Conservation (phyloP, 64 coral and sea anemone genomes). For the Montipora foliosa region DNA sequence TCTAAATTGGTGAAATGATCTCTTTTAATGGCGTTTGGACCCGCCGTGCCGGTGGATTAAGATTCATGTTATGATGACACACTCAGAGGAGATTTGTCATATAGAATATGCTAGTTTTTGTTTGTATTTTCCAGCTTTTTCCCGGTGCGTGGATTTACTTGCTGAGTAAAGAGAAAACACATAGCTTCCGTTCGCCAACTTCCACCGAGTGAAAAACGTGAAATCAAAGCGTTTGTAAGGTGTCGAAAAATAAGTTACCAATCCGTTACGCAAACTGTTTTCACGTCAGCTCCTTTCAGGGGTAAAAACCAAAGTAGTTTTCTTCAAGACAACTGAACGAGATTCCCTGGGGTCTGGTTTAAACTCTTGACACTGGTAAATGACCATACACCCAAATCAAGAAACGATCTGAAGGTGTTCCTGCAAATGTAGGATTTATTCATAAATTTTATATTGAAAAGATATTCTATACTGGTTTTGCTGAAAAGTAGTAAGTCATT, state of each 20-base stretch:
- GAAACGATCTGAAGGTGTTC: too few relatives aligned
- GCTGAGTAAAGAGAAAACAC: neutral
- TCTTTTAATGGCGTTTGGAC: neutral
- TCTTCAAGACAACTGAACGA: neutral
- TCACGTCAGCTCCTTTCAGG: neutral
- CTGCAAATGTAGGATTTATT: neutral
- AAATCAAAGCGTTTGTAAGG: too few relatives aligned
- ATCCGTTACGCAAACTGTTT: neutral
- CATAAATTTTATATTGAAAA: neutral
- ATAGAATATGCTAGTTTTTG: neutral
- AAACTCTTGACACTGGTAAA: too few relatives aligned
- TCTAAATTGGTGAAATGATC: neutral
- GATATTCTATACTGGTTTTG: neutral
- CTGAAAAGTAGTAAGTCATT: neutral
- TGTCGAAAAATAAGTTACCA: neutral
- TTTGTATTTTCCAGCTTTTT: neutral
- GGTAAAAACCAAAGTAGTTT: neutral
- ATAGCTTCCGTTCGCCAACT: too few relatives aligned
- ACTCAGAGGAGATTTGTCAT: neutral
- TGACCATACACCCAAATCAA: too few relatives aligned
- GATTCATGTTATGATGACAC: neutral
- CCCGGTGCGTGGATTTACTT: neutral
- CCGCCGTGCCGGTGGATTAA: neutral
- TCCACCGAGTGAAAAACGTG: too few relatives aligned
- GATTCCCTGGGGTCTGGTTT: neutral